phyloP scores from a whole-genome alignment of 2,113 vertebrate genomes.

The Coptodon bakossiorum region DNA sequence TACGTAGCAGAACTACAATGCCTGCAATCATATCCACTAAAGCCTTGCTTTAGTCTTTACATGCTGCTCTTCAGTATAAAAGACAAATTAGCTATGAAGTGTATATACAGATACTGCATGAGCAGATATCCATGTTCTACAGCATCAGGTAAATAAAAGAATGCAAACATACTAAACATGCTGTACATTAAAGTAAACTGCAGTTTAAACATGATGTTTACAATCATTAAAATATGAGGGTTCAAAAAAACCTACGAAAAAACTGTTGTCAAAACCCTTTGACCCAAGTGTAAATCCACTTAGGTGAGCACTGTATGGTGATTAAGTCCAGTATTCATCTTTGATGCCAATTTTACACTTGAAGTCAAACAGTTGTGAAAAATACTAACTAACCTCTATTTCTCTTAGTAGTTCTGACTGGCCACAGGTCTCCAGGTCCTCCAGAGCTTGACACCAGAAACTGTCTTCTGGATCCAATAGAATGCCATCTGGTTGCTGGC shows the following conservation, averaged over 20 bases:
- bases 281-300: neutral
- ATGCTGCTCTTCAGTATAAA: neutral
- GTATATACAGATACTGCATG: neutral
- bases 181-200: neutral
- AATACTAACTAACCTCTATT: conserved; percentile 81
- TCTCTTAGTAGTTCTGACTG: conserved; percentile 96
- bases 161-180: neutral
- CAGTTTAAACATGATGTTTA: neutral
- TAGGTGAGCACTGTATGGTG: neutral
- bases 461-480: conserved; percentile 85
- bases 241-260: neutral
- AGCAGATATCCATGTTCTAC: neutral
- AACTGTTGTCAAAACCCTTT: neutral
- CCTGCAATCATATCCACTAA: neutral
- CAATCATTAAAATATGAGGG: neutral
- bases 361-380: neutral
- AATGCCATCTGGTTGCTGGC: conserved; percentile 80
- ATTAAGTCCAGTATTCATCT: neutral
- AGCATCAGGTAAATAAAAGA: neutral
- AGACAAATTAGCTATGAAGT: neutral
- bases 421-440: conserved; percentile 96
- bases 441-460: conserved; percentile 95
- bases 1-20: neutral
- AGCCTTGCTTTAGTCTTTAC: neutral
- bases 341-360: neutral